Percentiles rank a stretch among this genome's conserved stretches.
These are phyloP conservation scores for Macrosoma leucophasiata DNA, from an alignment of 2,888 invertebrate species.

Conservation along the genomic window DNA sequence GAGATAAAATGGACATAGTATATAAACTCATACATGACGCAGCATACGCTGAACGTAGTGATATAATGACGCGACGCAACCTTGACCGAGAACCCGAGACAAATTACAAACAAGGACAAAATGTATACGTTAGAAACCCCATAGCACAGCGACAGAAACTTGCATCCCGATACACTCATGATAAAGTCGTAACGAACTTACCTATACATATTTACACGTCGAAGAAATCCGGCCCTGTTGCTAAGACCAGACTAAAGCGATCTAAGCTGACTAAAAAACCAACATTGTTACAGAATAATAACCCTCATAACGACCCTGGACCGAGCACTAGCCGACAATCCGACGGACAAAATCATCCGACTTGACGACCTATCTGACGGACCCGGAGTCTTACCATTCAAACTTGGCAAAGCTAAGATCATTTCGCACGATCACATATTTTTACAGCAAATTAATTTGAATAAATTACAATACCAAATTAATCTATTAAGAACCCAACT, in stretches of 20 bases:
- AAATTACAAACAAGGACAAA: conserved; percentile 17
- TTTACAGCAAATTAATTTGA: conserved; percentile 7
- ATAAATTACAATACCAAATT: conserved; percentile 2
- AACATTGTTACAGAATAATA: conserved; percentile 10
- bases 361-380: conserved; percentile 19
- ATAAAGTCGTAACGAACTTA: conserved; percentile 6
- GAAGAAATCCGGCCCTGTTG: conserved; percentile 1
- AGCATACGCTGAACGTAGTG: not conserved
- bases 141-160: conserved; percentile 1
- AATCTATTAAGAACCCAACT: conserved; percentile 5
- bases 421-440: conserved; percentile 27
- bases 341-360: no score
- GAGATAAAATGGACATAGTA: not conserved
- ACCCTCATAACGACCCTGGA: conserved; percentile 1
- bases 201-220: conserved; percentile 8
- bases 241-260: conserved; percentile 6
- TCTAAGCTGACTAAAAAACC: conserved; percentile 3
- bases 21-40: conserved; percentile 3
- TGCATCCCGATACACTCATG: conserved; percentile 8
- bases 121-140: conserved; percentile 19
- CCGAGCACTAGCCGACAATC: conserved; percentile 14
- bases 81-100: conserved; percentile 19
- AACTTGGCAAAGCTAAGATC: conserved; percentile 20
- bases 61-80: not conserved
- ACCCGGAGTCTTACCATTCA: conserved; percentile 23